These are phyloP conservation scores for Morbakka virulenta DNA, from an alignment of 30 jellyfish, hydroid and myxozoan species.

Conservation along the genomic window DNA sequence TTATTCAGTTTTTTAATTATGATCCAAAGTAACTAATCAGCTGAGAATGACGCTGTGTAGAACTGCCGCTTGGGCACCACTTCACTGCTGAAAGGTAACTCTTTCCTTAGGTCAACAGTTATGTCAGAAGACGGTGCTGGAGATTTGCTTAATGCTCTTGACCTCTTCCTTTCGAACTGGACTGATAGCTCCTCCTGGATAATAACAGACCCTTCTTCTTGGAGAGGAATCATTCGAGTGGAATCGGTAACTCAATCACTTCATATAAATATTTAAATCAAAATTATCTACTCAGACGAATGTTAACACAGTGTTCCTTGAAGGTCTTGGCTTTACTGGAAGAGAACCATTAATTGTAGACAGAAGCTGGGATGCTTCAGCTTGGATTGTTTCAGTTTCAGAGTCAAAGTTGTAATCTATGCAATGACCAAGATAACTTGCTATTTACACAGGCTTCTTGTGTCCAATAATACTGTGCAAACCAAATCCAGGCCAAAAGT, in stretches of 20 bases:
- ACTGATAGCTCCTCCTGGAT: no score
- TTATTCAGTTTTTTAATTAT: background rate
- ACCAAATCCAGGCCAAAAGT: constrained; percentile 40
- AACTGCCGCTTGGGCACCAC: background rate
- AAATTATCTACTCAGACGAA: no score
- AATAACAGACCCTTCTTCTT: no score
- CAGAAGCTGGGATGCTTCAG: constrained; percentile 26
- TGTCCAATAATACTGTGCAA: constrained; percentile 30
- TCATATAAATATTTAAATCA: no score
- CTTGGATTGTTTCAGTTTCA: constrained; percentile 35
- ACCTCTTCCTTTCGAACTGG: constrained; percentile 3
- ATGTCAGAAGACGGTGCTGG: background rate
- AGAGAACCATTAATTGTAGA: background rate
- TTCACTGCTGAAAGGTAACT: background rate
- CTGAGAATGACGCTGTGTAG: background rate
- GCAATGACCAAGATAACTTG: constrained; percentile 43
- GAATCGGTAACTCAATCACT: no score
- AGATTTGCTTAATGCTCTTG: background rate
- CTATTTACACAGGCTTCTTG: background rate
- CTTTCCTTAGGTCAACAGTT: background rate
- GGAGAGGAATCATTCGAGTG: no score
- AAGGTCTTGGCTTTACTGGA: constrained; percentile 8
- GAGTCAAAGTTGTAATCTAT: constrained; percentile 21
- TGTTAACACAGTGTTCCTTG: no score
- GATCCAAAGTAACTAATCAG: background rate